These are phyloP conservation scores for Oreotrochilus melanogaster DNA, from an alignment of 2,113 vertebrate genomes.

Conservation along the genomic window DNA sequence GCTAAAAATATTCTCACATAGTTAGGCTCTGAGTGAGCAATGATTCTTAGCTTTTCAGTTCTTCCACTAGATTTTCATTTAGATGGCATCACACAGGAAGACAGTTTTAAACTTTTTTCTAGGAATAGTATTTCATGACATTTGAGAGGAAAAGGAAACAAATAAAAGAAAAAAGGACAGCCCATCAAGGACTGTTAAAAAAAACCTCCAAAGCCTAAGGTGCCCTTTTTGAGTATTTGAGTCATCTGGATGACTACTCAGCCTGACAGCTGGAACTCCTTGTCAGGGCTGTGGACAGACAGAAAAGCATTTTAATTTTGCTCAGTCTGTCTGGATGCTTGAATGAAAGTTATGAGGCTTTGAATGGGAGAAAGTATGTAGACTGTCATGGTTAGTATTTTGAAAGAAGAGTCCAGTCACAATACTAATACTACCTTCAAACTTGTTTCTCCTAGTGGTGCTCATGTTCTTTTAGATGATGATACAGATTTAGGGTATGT, in stretches of 20 bases:
- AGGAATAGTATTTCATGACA: neutral
- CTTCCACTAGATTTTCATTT: neutral
- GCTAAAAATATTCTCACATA: neutral
- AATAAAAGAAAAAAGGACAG: neutral
- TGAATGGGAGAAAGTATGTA: neutral
- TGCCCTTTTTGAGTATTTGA: neutral
- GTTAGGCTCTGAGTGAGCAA: neutral
- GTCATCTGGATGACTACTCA: neutral
- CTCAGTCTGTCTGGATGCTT: neutral
- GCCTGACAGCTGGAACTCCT: neutral
- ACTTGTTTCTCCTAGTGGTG: slow-evolving; percentile 82
- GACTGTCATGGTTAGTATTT: neutral
- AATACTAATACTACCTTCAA: slow-evolving; percentile 23
- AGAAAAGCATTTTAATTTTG: neutral
- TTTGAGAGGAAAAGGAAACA: accelerated
- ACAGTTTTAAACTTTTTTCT: neutral
- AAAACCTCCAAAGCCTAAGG: neutral
- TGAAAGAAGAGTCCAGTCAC: neutral
- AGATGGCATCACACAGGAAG: neutral
- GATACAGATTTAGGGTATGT: slow-evolving; percentile 97
- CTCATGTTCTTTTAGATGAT: slow-evolving; percentile 95
- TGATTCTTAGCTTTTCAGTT: neutral
- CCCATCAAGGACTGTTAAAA: neutral
- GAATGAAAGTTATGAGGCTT: neutral
- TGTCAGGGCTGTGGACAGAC: neutral